phyloP scores from a whole-genome alignment of 2,113 vertebrate genomes.

The Cygnus atratus region DNA sequence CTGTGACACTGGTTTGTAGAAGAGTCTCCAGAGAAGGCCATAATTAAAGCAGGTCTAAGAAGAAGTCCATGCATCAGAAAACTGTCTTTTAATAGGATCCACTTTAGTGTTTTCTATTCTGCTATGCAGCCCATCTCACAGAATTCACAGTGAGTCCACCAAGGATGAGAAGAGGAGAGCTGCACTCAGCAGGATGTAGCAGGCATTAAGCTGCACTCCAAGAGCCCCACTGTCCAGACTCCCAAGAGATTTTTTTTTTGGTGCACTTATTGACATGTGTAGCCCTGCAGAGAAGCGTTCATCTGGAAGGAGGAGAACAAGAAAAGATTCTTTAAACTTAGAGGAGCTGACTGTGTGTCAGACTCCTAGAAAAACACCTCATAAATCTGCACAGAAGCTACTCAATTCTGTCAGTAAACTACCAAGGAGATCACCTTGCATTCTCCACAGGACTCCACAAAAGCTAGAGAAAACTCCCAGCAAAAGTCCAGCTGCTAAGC shows the following conservation, averaged over 20 bases:
- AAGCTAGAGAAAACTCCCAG: constrained; percentile 2
- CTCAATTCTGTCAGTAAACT: not conserved
- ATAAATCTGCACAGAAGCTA: constrained; percentile 55
- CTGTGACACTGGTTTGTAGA: constrained; percentile 84
- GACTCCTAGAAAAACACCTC: constrained; percentile 74
- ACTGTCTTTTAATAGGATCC: constrained; percentile 73
- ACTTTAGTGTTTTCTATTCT: constrained; percentile 83
- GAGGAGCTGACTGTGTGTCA: constrained; percentile 73
- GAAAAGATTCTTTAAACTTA: constrained; percentile 51
- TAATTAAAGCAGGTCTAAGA: constrained; percentile 79
- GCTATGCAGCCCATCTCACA: constrained; percentile 77
- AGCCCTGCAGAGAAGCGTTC: constrained; percentile 65
- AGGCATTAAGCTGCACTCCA: constrained; percentile 47
- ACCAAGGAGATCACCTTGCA: constrained; percentile 28
- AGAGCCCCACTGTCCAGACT: constrained; percentile 72
- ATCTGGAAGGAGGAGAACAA: constrained; percentile 27
- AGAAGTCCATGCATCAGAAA: constrained; percentile 91
- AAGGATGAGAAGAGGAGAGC: constrained; percentile 24
- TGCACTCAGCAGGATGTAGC: not conserved
- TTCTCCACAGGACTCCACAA: constrained; percentile 2
- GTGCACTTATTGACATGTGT: constrained; percentile 71
- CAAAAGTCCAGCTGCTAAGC: constrained; percentile 43
- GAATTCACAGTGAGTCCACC: constrained; percentile 75
- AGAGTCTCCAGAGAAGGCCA: constrained; percentile 90
- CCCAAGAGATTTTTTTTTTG: constrained; percentile 89